Conservation (phyloP, 2,113 vertebrate genomes). For the Odocoileus virginianus region DNA sequence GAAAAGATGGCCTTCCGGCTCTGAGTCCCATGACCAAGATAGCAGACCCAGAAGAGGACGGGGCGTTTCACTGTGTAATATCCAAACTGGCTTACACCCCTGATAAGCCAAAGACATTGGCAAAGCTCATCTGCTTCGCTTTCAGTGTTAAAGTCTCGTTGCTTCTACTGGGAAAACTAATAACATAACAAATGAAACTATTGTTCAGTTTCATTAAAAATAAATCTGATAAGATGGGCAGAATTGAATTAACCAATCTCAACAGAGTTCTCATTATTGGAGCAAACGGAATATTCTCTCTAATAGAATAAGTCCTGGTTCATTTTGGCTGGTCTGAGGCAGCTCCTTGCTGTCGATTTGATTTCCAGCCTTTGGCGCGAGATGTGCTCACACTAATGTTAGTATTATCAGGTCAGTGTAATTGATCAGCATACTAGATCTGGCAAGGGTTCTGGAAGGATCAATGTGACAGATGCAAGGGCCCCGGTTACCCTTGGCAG, state of each 20-base stretch:
- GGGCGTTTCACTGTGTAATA: conserved; percentile 47
- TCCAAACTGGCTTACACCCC: conserved; percentile 66
- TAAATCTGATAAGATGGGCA: conserved; percentile 84
- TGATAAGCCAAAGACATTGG: conserved; percentile 76
- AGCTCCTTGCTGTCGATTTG: conserved; percentile 40
- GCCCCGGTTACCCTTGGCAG: conserved; percentile 72
- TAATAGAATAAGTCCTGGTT: conserved; percentile 79
- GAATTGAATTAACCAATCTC: conserved; percentile 84
- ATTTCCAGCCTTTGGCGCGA: conserved; percentile 71
- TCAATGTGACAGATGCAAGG: conserved; percentile 60
- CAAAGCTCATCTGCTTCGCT: conserved; percentile 60
- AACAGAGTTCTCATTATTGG: conserved; percentile 78
- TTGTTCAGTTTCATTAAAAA: conserved; percentile 86
- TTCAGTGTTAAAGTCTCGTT: conserved; percentile 65
- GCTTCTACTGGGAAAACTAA: conserved; percentile 81
- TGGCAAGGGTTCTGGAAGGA: conserved; percentile 63
- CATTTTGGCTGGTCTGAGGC: conserved; percentile 72
- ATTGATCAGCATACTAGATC: conserved; percentile 60
- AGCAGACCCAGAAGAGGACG: conserved; percentile 50
- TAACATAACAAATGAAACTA: conserved; percentile 84
- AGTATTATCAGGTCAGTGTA: conserved; percentile 72
- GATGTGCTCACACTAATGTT: conserved; percentile 47
- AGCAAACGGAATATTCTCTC: conserved; percentile 75
- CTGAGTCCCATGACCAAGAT: not conserved
- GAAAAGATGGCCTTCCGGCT: conserved; percentile 46